Conservation (phyloP, 2,888 invertebrate species). For the Blera fallax region DNA sequence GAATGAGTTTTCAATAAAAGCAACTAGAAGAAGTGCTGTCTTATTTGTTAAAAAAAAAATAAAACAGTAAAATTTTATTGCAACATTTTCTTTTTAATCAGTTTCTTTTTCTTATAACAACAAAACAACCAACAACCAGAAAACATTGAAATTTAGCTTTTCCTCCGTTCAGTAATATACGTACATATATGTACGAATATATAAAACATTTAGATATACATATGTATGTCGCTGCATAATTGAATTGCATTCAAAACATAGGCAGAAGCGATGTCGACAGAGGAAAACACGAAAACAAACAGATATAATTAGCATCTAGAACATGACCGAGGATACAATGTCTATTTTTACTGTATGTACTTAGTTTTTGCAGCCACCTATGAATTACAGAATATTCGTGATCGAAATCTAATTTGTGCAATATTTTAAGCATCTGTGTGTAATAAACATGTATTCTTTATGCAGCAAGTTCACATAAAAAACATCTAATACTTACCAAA, state of each 20-base stretch:
- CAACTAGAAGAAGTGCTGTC: not conserved
- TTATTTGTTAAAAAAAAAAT: conserved; percentile 10
- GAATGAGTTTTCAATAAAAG: conserved; percentile 16
- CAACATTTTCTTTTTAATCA: conserved; percentile 39
- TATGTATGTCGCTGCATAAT: conserved; percentile 46
- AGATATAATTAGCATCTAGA: conserved; percentile 64
- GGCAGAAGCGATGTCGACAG: conserved; percentile 36
- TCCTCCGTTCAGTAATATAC: conserved; percentile 13
- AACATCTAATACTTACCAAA: conserved; percentile 86
- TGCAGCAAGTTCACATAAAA: conserved; percentile 13
- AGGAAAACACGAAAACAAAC: conserved; percentile 46
- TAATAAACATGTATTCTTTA: conserved; percentile 30
- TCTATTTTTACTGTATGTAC: conserved; percentile 58
- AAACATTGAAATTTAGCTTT: conserved; percentile 44
- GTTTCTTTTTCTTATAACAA: conserved; percentile 28
- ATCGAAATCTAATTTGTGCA: conserved; percentile 27
- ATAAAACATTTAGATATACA: conserved; percentile 44
- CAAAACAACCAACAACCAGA: conserved; percentile 43
- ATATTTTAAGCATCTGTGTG: conserved; percentile 36
- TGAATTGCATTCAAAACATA: conserved; percentile 47
- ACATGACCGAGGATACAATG: conserved; percentile 35
- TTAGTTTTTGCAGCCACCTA: conserved; percentile 32
- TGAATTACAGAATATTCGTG: conserved; percentile 54
- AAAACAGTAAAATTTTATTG: conserved; percentile 29
- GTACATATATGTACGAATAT: not conserved